Evolutionary conservation across 2,888 invertebrate species (phyloP).

Genomic region (Chrysina gloriosa): DNA sequence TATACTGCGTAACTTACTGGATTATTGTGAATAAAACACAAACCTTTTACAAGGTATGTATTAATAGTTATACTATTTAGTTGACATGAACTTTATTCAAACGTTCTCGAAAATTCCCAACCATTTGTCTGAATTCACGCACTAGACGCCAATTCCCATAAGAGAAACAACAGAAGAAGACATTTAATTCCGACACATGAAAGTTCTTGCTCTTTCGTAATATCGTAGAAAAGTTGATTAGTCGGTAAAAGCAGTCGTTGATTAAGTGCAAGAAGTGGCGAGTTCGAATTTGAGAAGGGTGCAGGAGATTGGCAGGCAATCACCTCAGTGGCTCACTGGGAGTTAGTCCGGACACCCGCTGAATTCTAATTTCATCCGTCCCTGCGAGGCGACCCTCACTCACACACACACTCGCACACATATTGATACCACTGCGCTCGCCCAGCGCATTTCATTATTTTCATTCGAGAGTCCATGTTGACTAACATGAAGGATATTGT

Average conservation of each 20-base stretch:
- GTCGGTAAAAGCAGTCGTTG: constrained; percentile 55
- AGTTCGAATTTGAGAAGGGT: constrained; percentile 60
- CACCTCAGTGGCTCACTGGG: constrained; percentile 63
- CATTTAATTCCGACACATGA: constrained; percentile 29
- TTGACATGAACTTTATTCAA: no score
- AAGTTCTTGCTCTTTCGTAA: constrained; percentile 29
- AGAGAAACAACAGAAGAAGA: constrained; percentile 18
- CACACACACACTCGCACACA: neutral
- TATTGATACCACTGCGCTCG: neutral
- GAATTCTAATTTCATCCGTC: constrained; percentile 62
- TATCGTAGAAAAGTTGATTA: constrained; percentile 48
- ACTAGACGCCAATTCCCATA: no score
- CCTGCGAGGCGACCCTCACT: constrained; percentile 31
- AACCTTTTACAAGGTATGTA: no score
- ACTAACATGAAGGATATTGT: constrained; percentile 27
- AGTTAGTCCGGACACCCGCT: constrained; percentile 62
- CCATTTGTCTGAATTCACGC: no score
- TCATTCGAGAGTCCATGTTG: constrained; percentile 29
- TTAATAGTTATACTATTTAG: no score
- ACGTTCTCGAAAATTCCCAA: no score
- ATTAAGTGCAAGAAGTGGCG: constrained; percentile 58
- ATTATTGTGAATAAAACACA: no score
- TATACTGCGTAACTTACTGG: no score
- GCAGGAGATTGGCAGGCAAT: constrained; percentile 65
- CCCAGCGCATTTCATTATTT: constrained; percentile 38